Evolutionary conservation across 1,140 invertebrate genomes (phyloP).

Genomic region (Drosophila lini): DNA sequence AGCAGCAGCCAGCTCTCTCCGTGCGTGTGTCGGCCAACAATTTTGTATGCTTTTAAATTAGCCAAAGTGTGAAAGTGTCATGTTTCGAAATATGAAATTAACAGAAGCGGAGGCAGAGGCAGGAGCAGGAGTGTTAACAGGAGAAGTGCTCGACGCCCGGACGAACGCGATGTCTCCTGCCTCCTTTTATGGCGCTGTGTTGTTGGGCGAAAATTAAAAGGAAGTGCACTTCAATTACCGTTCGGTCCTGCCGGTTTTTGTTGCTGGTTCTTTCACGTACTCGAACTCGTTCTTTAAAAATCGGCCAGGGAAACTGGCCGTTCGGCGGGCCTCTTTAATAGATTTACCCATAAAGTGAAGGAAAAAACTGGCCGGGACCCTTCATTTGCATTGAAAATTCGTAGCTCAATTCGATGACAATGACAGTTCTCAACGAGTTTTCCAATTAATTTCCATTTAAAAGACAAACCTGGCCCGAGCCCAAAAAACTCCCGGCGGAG

Average conservation of each 20-base stretch:
- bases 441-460: conserved; percentile 75
- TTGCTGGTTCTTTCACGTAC: conserved; percentile 4
- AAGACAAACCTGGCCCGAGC: conserved; percentile 33
- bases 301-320: too few relatives aligned
- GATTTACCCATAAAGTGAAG: conserved; percentile 14
- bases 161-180: conserved; percentile 24
- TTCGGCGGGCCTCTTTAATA: conserved; percentile 8
- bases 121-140: conserved; percentile 18
- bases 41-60: conserved; percentile 82
- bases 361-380: not conserved
- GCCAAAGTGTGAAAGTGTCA: conserved; percentile 80
- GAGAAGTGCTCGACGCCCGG: conserved; percentile 10
- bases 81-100: conserved; percentile 81
- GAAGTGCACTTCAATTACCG: conserved; percentile 77
- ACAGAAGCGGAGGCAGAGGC: conserved; percentile 36
- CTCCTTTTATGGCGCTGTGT: conserved; percentile 37
- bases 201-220: conserved; percentile 72
- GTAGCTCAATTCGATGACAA: conserved; percentile 30
- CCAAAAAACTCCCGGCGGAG: conserved; percentile 49
- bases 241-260: conserved; percentile 30
- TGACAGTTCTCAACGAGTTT: conserved; percentile 66
- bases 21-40: conserved; percentile 67
- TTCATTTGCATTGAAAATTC: conserved; percentile 26
- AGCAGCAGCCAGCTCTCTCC: conserved; percentile 23
- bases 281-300: conserved; percentile 6